These are phyloP conservation scores for Eucriotettix oculatus DNA, from an alignment of 2,888 invertebrate species.

Conservation along the genomic window DNA sequence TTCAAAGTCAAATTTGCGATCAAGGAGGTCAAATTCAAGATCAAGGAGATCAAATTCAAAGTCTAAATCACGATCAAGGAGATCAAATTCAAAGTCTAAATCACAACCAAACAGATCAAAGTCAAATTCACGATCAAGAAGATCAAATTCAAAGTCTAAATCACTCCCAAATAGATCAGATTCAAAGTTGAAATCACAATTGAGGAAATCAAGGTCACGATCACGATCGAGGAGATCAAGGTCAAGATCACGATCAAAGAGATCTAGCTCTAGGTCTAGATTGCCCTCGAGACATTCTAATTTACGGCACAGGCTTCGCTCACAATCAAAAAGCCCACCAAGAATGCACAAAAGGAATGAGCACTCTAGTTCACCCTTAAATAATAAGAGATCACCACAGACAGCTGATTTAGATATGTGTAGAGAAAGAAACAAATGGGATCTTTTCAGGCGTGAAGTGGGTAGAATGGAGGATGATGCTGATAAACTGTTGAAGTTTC, in stretches of 20 bases:
- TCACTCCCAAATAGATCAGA: background rate
- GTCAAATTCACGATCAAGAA: background rate
- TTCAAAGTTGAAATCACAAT: background rate
- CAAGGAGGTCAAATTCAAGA: background rate
- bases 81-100: background rate
- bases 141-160: background rate
- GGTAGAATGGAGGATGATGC: constrained; percentile 21
- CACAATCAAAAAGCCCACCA: background rate
- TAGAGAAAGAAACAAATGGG: constrained; percentile 26
- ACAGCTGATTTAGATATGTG: background rate
- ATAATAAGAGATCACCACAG: background rate
- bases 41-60: background rate
- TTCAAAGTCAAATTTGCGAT: background rate
- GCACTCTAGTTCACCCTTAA: background rate
- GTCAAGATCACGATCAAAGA: background rate
- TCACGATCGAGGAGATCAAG: background rate
- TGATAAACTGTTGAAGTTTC: constrained; percentile 40
- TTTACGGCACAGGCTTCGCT: background rate
- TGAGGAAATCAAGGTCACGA: background rate
- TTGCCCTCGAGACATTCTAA: background rate
- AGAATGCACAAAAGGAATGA: background rate
- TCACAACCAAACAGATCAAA: background rate
- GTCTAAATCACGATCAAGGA: background rate
- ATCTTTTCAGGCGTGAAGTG: constrained; percentile 37
- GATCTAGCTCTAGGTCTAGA: background rate